These are phyloP conservation scores for Lepidocyrtinus sp. DNA, from an alignment of 2,888 invertebrate genomes.

Conservation along the genomic window DNA sequence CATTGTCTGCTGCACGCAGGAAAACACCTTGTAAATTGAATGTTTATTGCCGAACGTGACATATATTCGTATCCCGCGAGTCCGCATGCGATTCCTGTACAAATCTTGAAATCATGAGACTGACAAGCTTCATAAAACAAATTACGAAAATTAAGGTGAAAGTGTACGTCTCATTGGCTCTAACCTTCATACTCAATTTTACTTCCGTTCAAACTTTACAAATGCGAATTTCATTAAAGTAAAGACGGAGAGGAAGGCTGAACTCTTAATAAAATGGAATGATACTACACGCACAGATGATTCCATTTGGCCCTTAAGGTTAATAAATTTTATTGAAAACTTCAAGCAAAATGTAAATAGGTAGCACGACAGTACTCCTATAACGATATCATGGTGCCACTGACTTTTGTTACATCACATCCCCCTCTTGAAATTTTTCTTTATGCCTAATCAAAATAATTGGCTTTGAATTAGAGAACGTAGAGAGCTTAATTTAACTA, in stretches of 20 bases:
- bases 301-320: too few relatives aligned
- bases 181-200: background rate
- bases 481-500: too few relatives aligned
- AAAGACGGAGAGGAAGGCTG: background rate
- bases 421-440: too few relatives aligned
- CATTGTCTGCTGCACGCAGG: background rate
- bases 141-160: background rate
- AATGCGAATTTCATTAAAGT: background rate
- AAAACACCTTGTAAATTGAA: background rate
- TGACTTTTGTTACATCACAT: too few relatives aligned
- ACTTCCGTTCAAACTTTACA: background rate
- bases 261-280: background rate
- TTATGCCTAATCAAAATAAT: too few relatives aligned
- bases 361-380: too few relatives aligned
- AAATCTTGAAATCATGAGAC: background rate
- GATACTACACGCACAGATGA: background rate
- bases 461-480: too few relatives aligned
- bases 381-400: too few relatives aligned
- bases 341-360: too few relatives aligned
- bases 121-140: too few relatives aligned
- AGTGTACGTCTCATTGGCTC: background rate
- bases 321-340: too few relatives aligned
- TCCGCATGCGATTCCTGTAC: background rate
- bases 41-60: background rate
- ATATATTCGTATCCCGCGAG: background rate